Base-by-base conservation (phyloP, 2,888 invertebrate species). In the Melanostoma scalare region DNA sequence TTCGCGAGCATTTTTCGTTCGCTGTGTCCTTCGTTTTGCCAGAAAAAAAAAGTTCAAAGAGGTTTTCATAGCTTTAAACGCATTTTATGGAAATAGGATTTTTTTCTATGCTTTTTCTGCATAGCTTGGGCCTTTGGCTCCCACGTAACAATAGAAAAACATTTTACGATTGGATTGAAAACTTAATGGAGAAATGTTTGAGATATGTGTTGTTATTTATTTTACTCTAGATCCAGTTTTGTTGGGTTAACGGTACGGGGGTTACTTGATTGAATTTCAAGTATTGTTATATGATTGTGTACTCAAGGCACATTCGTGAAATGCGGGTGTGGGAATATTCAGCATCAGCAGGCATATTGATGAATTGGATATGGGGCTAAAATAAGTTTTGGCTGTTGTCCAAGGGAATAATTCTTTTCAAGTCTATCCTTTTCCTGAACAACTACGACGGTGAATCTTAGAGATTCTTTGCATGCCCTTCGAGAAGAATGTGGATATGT, bases 11-110 rank as follows among this genome's bases (percentile, higher is more conserved):
- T 20, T 38, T 58, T 31, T 10, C 2, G 38, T 9, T 31, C 10
- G 3, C 4, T n/a, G 3, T 53, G 46, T 44, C 38, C 42, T 10
- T 56, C 10, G 35, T 33, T 44, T 6, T 50, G 40, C 36, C 8
- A 46, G 55, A 44, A 38, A 9, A 38, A 31, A 55, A 56, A 63
- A 69, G 63, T 63, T 61, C 55, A n/a, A 3, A 63, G 42, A 50
- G 68, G 61, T 50, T 68, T 42, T 61, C 38, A 79, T 38, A 61
- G 69, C 55, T 63, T 79, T 69, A 58, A 79, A 44, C 68, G 63
- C 20, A 20, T 20, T 68, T 68, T 61, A 68, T 68, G 74, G 68
- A 74, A 74, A 68, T 74, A 42, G 63, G 58, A 46, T 61, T 48
- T 44, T 10, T 46, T 20, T 31, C 4, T 3, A 33, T 50, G 9